These are phyloP conservation scores for Zygothrica quintamaculata DNA, from an alignment of 2,888 invertebrate genomes.

Conservation along the genomic window DNA sequence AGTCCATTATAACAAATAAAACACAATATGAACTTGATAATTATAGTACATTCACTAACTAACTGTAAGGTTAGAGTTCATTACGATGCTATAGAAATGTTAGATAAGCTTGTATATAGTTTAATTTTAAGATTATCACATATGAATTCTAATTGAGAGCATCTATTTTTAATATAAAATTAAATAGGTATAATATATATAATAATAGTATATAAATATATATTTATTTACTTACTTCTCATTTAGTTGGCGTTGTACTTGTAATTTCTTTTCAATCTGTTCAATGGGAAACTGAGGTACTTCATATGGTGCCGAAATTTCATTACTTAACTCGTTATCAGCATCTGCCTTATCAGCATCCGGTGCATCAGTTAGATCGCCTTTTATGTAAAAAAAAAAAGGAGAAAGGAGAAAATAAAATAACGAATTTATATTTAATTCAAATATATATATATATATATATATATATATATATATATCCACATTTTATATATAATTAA, in stretches of 20 bases:
- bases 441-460: not conserved
- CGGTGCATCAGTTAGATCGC: constrained; percentile 63
- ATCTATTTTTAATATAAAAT: no score
- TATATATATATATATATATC: not conserved
- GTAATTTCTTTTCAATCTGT: constrained; percentile 96
- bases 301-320: constrained; percentile 98
- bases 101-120: not conserved
- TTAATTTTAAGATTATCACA: not conserved
- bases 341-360: constrained; percentile 60
- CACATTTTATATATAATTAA: constrained; percentile 34
- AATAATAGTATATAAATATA: not conserved
- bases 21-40: constrained; percentile 54
- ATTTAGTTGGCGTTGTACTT: constrained; percentile 94
- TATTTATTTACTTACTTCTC: constrained; percentile 89
- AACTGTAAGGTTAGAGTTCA: constrained; percentile 35
- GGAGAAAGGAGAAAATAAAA: no score
- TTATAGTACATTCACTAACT: constrained; percentile 22
- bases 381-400: constrained; percentile 71
- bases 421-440: constrained; percentile 32
- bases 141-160: no score
- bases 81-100: constrained; percentile 55
- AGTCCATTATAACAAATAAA: not conserved
- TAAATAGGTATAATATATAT: not conserved
- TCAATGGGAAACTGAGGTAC: constrained; percentile 99
- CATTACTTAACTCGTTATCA: constrained; percentile 86